A percentile compares a stretch with the other conserved stretches of the same genome.
Evolutionary conservation across 1,140 invertebrate species (phyloP).

Genomic region (Brachionus rotundiformis): DNA sequence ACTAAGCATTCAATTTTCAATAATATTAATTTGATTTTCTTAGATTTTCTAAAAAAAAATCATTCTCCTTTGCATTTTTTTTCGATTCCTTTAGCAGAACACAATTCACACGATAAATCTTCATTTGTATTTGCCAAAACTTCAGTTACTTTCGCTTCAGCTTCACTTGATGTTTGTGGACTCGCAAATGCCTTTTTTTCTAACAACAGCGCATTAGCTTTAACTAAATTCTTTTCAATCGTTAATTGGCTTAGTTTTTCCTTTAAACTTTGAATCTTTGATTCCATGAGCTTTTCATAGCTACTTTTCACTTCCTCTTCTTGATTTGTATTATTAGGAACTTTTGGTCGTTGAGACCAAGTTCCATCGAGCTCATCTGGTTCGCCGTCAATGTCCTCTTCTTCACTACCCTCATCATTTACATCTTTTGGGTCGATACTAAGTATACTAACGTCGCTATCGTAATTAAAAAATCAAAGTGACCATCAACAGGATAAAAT

Average conservation of each 20-base stretch:
- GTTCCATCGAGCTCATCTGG: neutral
- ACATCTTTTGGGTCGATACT: neutral
- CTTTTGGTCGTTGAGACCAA: neutral
- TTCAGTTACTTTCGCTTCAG: neutral
- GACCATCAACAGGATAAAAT: neutral
- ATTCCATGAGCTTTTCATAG: slow-evolving; percentile 1
- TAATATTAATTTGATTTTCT: no score
- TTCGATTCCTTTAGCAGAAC: slow-evolving; percentile 18
- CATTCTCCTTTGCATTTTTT: neutral
- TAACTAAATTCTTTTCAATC: neutral
- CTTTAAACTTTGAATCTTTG: neutral
- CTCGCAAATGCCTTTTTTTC: neutral
- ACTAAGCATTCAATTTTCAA: no score
- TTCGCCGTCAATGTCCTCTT: neutral
- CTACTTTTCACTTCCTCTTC: neutral
- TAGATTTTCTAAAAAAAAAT: no score
- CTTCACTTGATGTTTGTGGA: neutral
- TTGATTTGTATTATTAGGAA: neutral
- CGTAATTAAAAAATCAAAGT: neutral
- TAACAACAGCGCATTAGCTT: neutral
- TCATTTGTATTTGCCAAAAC: slow-evolving; percentile 10
- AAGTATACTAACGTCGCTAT: neutral
- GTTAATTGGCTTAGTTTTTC: neutral
- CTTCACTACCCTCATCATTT: neutral
- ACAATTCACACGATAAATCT: slow-evolving; percentile 26